Evolutionary conservation across 2,797 vertebrate genomes (phyloP).

Genomic region (Prunella strophiata): DNA sequence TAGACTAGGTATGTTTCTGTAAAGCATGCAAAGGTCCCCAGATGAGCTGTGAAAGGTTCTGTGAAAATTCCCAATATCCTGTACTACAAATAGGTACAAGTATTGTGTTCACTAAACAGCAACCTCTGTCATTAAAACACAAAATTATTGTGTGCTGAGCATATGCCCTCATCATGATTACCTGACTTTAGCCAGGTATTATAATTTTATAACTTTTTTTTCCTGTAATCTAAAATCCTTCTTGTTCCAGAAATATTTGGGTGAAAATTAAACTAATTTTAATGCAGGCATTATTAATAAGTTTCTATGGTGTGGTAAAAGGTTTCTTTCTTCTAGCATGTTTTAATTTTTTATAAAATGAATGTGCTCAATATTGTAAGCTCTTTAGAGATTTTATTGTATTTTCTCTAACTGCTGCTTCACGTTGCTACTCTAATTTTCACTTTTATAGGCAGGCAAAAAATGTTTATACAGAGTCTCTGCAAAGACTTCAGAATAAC

Average conservation of each 20-base stretch:
- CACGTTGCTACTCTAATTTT: background rate
- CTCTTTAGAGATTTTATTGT: background rate
- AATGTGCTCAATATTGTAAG: background rate
- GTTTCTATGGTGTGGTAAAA: background rate
- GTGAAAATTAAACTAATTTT: conserved; percentile 35
- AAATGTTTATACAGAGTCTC: background rate
- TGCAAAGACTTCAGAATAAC: background rate
- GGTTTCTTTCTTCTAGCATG: conserved; percentile 11
- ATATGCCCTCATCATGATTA: background rate
- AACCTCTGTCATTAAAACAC: background rate
- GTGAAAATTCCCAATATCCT: background rate
- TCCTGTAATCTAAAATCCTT: conserved; percentile 48
- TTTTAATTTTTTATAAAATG: background rate
- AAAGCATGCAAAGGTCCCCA: background rate
- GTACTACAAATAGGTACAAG: background rate
- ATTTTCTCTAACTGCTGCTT: conserved; percentile 4
- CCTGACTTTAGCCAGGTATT: background rate
- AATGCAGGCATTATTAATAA: conserved; percentile 39
- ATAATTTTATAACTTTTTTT: background rate
- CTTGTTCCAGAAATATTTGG: background rate
- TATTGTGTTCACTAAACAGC: background rate
- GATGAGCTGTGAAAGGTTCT: background rate
- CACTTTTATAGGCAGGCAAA: background rate
- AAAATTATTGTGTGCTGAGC: background rate
- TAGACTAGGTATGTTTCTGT: background rate